These are phyloP conservation scores for Lepus americanus DNA, from an alignment of 2,113 vertebrate species.

Conservation along the genomic window DNA sequence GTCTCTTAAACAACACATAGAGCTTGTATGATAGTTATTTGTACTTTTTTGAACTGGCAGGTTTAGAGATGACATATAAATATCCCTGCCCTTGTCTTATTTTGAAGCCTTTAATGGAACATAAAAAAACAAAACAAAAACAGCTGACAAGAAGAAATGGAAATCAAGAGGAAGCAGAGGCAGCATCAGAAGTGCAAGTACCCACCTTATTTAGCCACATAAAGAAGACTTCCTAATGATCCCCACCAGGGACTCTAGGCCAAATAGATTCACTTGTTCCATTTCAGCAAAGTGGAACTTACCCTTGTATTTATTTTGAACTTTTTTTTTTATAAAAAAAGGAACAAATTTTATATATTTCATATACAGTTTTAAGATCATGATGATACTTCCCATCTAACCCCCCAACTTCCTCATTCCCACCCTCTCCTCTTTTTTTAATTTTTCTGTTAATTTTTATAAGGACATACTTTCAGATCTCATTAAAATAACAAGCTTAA, in stretches of 20 bases:
- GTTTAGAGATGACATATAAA: constrained; percentile 58
- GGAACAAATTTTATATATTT: too few species aligned
- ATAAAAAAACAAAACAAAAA: neutral
- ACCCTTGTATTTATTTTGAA: neutral
- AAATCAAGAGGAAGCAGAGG: neutral
- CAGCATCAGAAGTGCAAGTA: neutral
- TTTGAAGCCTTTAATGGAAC: constrained; percentile 50
- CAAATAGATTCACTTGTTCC: neutral
- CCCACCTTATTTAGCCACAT: neutral
- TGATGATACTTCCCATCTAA: too few species aligned
- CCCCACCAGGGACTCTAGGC: neutral
- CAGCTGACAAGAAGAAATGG: constrained; percentile 9
- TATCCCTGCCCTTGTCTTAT: constrained; percentile 43
- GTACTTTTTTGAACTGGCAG: constrained; percentile 56
- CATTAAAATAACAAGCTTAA: too few species aligned
- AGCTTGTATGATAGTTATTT: constrained; percentile 27
- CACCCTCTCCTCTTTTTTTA: too few species aligned
- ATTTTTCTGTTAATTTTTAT: too few species aligned
- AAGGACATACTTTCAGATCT: too few species aligned
- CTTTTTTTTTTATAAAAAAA: too few species aligned
- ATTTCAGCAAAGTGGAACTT: neutral
- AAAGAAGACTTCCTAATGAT: neutral
- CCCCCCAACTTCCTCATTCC: too few species aligned
- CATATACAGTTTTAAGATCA: too few species aligned
- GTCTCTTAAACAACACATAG: neutral